These are phyloP conservation scores for Cherax destructor DNA, from an alignment of 1,140 invertebrate species.

Conservation along the genomic window DNA sequence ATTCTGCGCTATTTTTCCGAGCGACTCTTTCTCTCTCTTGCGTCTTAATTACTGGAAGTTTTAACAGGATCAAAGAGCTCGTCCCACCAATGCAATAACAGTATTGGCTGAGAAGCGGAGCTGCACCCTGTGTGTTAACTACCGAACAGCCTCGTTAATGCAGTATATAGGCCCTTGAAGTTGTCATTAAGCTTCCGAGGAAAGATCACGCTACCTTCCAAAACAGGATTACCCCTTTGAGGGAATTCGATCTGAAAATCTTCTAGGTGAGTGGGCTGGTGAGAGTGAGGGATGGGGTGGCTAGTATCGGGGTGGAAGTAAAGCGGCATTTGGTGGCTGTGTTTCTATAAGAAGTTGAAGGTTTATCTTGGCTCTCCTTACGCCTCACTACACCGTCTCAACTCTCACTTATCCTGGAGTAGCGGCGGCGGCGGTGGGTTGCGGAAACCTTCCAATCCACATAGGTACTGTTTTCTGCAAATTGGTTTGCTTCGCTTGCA, in stretches of 20 bases:
- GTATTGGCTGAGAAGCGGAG: slow-evolving; percentile 47
- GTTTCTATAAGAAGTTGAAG: background rate
- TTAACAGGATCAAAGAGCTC: slow-evolving; percentile 44
- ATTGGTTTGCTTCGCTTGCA: too few relatives aligned
- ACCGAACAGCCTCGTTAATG: slow-evolving; percentile 44
- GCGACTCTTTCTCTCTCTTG: slow-evolving; percentile 54
- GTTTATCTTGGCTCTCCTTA: background rate
- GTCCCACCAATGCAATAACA: slow-evolving; percentile 65
- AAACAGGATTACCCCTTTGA: too few relatives aligned
- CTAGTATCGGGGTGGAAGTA: background rate
- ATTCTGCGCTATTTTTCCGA: slow-evolving; percentile 38
- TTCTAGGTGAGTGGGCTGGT: background rate
- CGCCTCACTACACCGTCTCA: background rate
- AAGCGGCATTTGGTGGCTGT: too few relatives aligned
- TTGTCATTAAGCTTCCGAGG: too few relatives aligned
- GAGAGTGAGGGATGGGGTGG: background rate
- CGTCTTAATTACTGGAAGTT: slow-evolving; percentile 68
- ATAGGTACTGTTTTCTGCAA: too few relatives aligned
- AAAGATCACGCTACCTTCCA: too few relatives aligned
- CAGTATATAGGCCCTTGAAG: background rate
- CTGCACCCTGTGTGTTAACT: background rate
- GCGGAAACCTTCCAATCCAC: too few relatives aligned
- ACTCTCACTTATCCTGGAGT: background rate
- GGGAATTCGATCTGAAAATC: background rate
- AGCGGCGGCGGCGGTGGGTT: too few relatives aligned